A percentile compares a stretch with the other conserved stretches of the same genome.
Evolutionary conservation across 2,113 vertebrate species (phyloP).

Genomic region (Motacilla tschutschensis): DNA sequence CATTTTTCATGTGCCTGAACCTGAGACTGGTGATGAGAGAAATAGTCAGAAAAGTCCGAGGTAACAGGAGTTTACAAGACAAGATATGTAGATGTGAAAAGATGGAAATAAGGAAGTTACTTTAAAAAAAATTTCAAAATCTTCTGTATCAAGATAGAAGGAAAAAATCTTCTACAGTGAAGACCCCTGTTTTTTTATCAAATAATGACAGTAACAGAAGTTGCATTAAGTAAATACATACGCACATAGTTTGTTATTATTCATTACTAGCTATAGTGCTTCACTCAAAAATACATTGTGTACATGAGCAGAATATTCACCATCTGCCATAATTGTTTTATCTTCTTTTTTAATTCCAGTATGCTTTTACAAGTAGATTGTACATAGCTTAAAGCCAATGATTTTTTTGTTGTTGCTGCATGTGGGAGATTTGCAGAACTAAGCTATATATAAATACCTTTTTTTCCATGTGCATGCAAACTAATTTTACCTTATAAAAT

Average conservation of each 20-base stretch:
- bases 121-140: background rate
- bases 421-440: background rate
- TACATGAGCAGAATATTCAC: background rate
- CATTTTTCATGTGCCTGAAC: background rate
- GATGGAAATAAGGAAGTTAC: background rate
- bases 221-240: background rate
- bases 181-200: background rate
- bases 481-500: background rate
- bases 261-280: background rate
- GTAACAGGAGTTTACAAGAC: background rate
- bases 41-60: background rate
- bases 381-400: rapidly evolving
- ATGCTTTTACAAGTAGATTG: background rate
- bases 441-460: background rate
- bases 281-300: background rate
- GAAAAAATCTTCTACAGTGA: background rate
- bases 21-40: background rate
- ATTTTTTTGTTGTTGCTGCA: background rate
- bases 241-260: background rate
- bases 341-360: background rate
- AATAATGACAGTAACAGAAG: background rate
- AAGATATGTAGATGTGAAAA: background rate
- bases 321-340: background rate
- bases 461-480: background rate
- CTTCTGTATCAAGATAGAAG: background rate